Evolutionary conservation across 1,140 invertebrate species (phyloP).

Genomic region (Drosophila persimilis): DNA sequence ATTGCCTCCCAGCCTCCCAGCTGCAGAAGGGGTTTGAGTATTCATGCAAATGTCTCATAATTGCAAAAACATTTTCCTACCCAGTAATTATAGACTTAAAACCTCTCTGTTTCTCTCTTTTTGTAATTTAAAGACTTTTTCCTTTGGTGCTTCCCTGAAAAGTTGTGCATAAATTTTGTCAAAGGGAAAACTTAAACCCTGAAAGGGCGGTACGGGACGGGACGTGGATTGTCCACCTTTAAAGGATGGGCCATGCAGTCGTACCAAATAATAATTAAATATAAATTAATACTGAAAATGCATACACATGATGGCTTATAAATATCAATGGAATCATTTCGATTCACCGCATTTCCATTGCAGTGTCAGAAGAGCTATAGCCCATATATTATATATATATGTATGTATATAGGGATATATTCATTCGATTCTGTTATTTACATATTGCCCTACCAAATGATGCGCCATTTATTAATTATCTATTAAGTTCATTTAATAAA

Average conservation of each 20-base stretch:
- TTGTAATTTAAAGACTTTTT: conserved; percentile 30
- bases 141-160: not conserved
- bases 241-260: not conserved
- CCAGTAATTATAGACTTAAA: conserved; percentile 59
- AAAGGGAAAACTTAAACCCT: too few species aligned
- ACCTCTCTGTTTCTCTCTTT: not conserved
- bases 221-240: too few species aligned
- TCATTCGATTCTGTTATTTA: conserved; percentile 1
- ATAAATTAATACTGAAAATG: conserved; percentile 71
- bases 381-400: too few species aligned
- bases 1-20: conserved; percentile 27
- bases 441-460: conserved; percentile 30
- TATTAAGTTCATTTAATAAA: conserved; percentile 72
- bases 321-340: conserved; percentile 64
- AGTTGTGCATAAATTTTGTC: conserved; percentile 31
- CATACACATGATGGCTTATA: conserved; percentile 52
- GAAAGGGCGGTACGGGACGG: too few species aligned
- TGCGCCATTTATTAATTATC: conserved; percentile 78
- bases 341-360: conserved; percentile 47
- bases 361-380: too few species aligned
- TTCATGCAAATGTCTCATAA: conserved; percentile 46
- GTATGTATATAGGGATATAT: too few species aligned
- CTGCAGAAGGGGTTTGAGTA: too few species aligned
- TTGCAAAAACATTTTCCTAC: conserved; percentile 57
- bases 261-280: conserved; percentile 65